phyloP scores from a whole-genome alignment of 2,888 invertebrate species.

The Junonia oenone region DNA sequence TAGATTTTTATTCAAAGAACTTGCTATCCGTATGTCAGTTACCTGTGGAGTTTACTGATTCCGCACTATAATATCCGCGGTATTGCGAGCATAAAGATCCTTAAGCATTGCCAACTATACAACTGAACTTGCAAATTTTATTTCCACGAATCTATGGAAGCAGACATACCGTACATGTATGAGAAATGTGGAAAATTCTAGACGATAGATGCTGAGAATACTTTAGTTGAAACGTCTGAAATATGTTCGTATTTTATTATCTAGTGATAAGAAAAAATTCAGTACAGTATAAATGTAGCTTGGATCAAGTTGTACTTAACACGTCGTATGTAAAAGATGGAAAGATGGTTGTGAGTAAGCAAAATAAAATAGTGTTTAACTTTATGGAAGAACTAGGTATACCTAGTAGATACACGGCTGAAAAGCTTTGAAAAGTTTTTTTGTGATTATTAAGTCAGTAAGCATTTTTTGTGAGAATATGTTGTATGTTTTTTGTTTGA shows the following conservation, averaged over 20 bases:
- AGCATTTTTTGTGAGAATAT: too few relatives aligned
- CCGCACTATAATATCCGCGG: slow-evolving; percentile 1
- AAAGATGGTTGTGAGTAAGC: too few relatives aligned
- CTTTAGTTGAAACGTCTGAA: not conserved
- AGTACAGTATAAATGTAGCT: too few relatives aligned
- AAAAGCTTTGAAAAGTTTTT: too few relatives aligned
- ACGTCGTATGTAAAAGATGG: too few relatives aligned
- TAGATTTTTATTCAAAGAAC: not conserved
- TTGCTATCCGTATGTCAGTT: not conserved
- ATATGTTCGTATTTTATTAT: not conserved
- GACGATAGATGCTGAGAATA: not conserved
- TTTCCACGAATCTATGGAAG: slow-evolving; percentile 1
- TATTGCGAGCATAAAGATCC: slow-evolving; percentile 15
- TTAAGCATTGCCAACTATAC: slow-evolving; percentile 16
- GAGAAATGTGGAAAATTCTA: not conserved
- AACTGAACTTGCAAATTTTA: slow-evolving; percentile 19
- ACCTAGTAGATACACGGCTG: too few relatives aligned
- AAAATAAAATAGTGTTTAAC: too few relatives aligned
- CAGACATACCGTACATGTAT: not conserved
- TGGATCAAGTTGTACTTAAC: not conserved
- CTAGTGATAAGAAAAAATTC: not conserved
- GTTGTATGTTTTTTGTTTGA: too few relatives aligned
- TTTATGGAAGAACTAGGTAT: too few relatives aligned
- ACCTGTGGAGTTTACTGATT: slow-evolving; percentile 18
- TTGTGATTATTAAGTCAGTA: too few relatives aligned